Conservation (phyloP, 1,140 invertebrate species). For the Heterodera schachtii region DNA sequence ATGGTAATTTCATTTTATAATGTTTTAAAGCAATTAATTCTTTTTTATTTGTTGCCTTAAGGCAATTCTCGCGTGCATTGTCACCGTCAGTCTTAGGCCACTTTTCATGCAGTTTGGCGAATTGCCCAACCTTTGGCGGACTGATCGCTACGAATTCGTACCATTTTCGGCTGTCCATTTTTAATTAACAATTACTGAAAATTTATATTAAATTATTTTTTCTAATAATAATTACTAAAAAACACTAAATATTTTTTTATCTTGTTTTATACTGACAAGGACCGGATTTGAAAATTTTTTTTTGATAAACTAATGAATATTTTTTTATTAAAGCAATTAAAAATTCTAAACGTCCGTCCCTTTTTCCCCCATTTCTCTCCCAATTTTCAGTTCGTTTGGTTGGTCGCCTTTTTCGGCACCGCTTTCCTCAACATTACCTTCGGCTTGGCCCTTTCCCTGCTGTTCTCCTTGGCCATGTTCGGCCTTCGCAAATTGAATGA, state of each 20-base stretch:
- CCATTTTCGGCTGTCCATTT: not conserved
- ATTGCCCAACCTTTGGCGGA: conserved; percentile 25
- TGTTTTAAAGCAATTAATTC: not conserved
- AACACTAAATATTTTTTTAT: too few relatives aligned
- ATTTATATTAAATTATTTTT: too few relatives aligned
- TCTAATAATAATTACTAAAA: too few relatives aligned
- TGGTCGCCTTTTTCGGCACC: conserved; percentile 16
- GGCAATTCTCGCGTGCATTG: conserved; percentile 69
- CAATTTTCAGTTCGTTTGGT: conserved; percentile 22
- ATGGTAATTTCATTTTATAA: conserved; percentile 67
- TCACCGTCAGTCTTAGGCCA: conserved; percentile 69
- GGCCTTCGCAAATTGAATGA: not conserved
- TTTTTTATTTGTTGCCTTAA: conserved; percentile 42
- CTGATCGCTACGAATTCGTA: conserved; percentile 21
- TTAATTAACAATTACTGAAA: too few relatives aligned
- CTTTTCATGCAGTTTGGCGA: conserved; percentile 66
- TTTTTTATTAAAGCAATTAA: too few relatives aligned
- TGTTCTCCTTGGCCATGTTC: conserved; percentile 16
- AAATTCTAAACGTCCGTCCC: not conserved
- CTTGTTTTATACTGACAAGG: too few relatives aligned
- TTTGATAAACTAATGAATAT: too few relatives aligned
- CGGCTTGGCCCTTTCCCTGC: conserved; percentile 18
- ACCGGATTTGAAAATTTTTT: too few relatives aligned
- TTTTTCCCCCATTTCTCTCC: not conserved
- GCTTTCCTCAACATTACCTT: conserved; percentile 28